Evolutionary conservation across 2,113 vertebrate species (phyloP).

Genomic region (Catharus fuscescens): DNA sequence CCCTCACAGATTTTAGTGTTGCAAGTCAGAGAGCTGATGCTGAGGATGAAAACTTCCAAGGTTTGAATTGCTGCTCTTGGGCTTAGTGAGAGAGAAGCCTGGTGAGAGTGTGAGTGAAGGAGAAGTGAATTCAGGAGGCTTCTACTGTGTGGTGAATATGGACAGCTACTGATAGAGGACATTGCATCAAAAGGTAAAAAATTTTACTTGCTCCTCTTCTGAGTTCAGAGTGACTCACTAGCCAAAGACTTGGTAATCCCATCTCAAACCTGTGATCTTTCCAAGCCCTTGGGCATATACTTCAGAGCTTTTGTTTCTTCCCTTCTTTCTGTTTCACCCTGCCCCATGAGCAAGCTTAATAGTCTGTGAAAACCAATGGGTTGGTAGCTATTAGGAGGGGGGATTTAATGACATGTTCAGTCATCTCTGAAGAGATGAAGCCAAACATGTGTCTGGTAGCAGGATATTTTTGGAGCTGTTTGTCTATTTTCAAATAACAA

Average conservation of each 20-base stretch:
- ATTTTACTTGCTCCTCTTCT: neutral
- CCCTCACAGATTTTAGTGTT: neutral
- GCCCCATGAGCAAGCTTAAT: neutral
- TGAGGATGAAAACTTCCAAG: neutral
- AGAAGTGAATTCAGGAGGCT: neutral
- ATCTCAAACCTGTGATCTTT: neutral
- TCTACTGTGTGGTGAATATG: neutral
- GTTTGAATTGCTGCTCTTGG: neutral
- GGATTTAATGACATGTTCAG: neutral
- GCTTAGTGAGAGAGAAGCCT: neutral
- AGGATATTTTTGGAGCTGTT: slow-evolving; percentile 29
- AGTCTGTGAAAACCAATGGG: neutral
- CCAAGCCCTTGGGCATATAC: neutral
- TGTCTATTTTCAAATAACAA: slow-evolving; percentile 30
- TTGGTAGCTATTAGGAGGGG: neutral
- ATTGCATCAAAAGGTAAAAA: neutral
- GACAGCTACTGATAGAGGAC: neutral
- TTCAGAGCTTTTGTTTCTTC: neutral
- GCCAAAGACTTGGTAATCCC: neutral
- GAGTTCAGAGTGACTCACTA: neutral
- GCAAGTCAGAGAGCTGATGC: neutral
- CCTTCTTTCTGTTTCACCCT: neutral
- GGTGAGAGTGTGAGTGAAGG: neutral
- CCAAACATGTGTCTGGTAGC: neutral
- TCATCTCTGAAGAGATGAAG: neutral